Conservation (phyloP, 2,797 vertebrate genomes). For the Xerus rutilus region DNA sequence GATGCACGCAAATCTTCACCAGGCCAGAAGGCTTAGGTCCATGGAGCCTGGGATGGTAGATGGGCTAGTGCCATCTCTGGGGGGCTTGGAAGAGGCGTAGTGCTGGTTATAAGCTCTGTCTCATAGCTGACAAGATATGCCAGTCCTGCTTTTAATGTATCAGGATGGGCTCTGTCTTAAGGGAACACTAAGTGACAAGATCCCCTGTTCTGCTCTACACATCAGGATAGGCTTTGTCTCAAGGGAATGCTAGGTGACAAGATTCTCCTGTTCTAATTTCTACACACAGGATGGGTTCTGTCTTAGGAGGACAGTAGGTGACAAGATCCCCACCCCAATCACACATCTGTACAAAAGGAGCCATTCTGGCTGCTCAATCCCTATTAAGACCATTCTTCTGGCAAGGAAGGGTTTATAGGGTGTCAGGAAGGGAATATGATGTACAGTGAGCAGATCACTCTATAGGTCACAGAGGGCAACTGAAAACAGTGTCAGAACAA, state of each 20-base stretch:
- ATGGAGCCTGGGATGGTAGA: background rate
- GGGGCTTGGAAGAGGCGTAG: background rate
- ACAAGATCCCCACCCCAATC: too few species aligned
- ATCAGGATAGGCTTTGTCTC: background rate
- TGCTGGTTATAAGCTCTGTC: background rate
- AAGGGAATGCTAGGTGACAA: too few species aligned
- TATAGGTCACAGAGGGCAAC: background rate
- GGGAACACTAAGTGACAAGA: background rate
- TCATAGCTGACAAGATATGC: background rate
- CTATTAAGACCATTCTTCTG: background rate
- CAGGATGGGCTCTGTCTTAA: background rate
- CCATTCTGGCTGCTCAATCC: background rate
- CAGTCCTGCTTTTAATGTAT: background rate
- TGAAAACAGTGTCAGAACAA: too few species aligned
- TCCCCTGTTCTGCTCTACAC: background rate
- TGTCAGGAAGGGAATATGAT: background rate
- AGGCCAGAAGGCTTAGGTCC: conserved; percentile 35
- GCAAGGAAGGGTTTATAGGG: too few species aligned
- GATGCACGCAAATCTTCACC: background rate
- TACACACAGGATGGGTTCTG: too few species aligned
- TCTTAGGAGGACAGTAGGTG: too few species aligned
- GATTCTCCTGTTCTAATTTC: too few species aligned
- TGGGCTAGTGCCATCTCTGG: background rate
- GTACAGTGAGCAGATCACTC: background rate
- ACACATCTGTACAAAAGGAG: background rate